Percentiles rank a stretch among this genome's conserved stretches.
phyloP scores from a whole-genome alignment of 1,140 invertebrate species.

The Papilio xuthus region DNA sequence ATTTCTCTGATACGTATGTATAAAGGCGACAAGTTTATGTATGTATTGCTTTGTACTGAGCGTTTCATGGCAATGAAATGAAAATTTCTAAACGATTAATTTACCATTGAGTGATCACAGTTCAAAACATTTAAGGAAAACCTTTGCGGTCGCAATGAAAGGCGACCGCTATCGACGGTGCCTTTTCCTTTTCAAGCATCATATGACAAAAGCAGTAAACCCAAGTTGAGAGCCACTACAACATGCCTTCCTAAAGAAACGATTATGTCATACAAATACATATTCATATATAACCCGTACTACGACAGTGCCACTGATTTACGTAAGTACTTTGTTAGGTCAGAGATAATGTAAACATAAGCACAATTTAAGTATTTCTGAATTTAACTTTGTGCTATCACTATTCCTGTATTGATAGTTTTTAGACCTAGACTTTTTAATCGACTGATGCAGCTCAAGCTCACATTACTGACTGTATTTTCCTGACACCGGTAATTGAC shows the following conservation, averaged over 20 bases:
- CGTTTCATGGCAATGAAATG: not conserved
- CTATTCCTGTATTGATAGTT: too few relatives aligned
- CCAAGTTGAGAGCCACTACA: not conserved
- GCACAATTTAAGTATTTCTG: too few relatives aligned
- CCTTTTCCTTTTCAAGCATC: slow-evolving; percentile 1
- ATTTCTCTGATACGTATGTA: too few relatives aligned
- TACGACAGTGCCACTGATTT: not conserved
- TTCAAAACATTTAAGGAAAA: not conserved
- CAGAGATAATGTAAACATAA: too few relatives aligned
- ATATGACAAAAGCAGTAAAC: not conserved
- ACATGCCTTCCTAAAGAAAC: not conserved
- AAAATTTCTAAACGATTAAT: slow-evolving; percentile 4
- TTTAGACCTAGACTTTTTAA: too few relatives aligned
- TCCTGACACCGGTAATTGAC: too few relatives aligned
- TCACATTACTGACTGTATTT: too few relatives aligned
- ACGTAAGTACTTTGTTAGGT: too few relatives aligned
- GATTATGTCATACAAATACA: not conserved
- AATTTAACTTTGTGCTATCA: too few relatives aligned
- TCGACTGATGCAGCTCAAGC: too few relatives aligned
- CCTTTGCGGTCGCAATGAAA: not conserved
- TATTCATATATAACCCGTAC: not conserved
- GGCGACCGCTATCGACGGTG: not conserved
- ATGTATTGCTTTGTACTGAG: not conserved
- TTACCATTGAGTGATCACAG: not conserved
- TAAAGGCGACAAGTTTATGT: not conserved